Evolutionary conservation across 2,888 invertebrate species (phyloP), one percentile per base, ranked within the genome.

Genomic region (Sabellastarte sp.): DNA sequence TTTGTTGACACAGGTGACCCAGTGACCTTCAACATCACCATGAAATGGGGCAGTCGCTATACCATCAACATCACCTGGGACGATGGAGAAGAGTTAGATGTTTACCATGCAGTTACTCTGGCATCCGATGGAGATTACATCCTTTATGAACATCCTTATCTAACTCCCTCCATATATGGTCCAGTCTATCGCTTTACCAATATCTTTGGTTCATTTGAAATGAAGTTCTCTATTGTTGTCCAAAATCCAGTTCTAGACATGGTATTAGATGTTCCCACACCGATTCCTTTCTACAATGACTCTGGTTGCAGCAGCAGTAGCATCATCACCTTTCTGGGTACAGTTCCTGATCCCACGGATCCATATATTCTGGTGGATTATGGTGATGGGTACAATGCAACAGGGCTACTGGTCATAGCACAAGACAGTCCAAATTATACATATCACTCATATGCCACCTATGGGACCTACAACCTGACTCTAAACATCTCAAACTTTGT

Each of bases 401-500:
- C 10, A 10, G 41, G 41, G 20, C 20, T 20, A 20, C 41, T 41
- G 20, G 10, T 15, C 10, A 20, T 41, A 15, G 20, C 41, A 15
- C 10, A 41, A 20, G 10, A 10, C 10, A 15, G 10, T 20, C 41
- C 41, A 41, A 15, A 20, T 10, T 15, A 10, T 41, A 41, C 10
- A 10, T 15, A 59, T 3, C 71, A 71, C 51, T 64, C 59, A 28
- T 71, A 69, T 41, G 60, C 61, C 3, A 59, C 32, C 53, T 68
- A 69, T 29, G 64, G 61, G 51, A 68, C 63, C 63, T 73, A 71
- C 51, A 64, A 63, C 10, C 61, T 69, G 2, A 61, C 58, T 2
- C 63, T 73, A 1, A 69, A 57, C 29, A 67, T 73, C 15, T 69
- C 65, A 63, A 73, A 73, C 53, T 51, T 71, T n/a, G 70, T 68